phyloP scores from a whole-genome alignment of 2,888 invertebrate species.

The Ormyrus pomaceus region DNA sequence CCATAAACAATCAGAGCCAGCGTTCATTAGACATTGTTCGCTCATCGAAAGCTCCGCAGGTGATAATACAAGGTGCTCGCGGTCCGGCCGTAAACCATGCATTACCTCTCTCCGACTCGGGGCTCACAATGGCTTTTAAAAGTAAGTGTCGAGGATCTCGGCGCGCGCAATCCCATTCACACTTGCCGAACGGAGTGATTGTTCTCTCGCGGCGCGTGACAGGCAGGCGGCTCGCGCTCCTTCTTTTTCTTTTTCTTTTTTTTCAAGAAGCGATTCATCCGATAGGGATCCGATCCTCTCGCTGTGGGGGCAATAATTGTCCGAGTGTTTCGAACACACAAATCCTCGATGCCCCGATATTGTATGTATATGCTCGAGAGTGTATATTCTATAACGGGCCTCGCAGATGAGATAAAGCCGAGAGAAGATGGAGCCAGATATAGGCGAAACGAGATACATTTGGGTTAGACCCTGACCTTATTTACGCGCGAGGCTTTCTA shows the following conservation, averaged over 20 bases:
- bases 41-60: too few relatives aligned
- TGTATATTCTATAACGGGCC: conserved; percentile 24
- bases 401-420: conserved; percentile 12
- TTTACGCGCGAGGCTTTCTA: conserved; percentile 22
- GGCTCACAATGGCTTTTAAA: too few relatives aligned
- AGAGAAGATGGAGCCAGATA: conserved; percentile 10
- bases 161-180: too few relatives aligned
- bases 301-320: conserved; percentile 43
- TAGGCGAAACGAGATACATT: conserved; percentile 39
- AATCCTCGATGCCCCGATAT: conserved; percentile 41
- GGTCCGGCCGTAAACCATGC: too few relatives aligned
- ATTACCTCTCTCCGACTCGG: background rate
- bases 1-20: too few relatives aligned
- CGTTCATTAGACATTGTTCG: too few relatives aligned
- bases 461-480: conserved; percentile 31
- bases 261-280: conserved; percentile 6
- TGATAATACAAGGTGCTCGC: too few relatives aligned
- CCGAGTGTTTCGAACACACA: conserved; percentile 39
- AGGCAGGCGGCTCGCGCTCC: too few relatives aligned
- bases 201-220: too few relatives aligned
- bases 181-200: too few relatives aligned
- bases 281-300: conserved; percentile 13
- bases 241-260: background rate
- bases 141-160: too few relatives aligned
- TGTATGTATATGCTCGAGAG: background rate